Evolutionary conservation across 2,113 vertebrate genomes (phyloP), one percentile per base, ranked within the genome.

Genomic region (Carlito syrichta): DNA sequence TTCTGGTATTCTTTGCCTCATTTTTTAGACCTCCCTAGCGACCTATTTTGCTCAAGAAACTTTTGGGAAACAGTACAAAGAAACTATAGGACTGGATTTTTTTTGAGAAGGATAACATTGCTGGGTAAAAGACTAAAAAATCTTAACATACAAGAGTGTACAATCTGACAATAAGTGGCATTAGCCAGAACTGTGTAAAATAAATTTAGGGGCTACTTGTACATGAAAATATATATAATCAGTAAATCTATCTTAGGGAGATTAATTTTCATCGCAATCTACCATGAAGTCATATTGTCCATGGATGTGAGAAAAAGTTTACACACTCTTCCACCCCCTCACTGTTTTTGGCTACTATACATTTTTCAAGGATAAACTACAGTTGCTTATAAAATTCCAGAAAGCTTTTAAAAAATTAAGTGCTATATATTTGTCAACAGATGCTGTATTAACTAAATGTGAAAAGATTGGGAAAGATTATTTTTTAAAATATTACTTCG

Each of bases 21-120:
- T 96, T 98, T 98, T 99, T 98, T 98, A 99, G 99, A 99, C 99
- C 30, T 99, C 99, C 97, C 99, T 99, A 98, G 99, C 99, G 98
- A 99, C 99, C 78, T 99, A 99, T 98, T 99, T 99, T 99, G 99
- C 99, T 97, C 99, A 99, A 98, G 99, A 99, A 98, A 99, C 99
- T n/a, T 99, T 99, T 98, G 99, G 99, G 98, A 99, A 99, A 98
- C 99, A 99, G 98, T 99, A 99, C 99, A 99, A 99, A 98, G 99
- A 99, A 99, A 99, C 99, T 96, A 98, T 99, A 97, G 99, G 99
- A 98, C 98, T 99, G 99, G 99, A 99, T 98, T 99, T 99, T 99
- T 99, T 99, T 99, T 99, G 98, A 99, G 99, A 99, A 99, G 99
- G 98, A 99, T 99, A 98, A 99, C 99, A 66, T 98, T 99, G 98